Evolutionary conservation across 2,113 vertebrate genomes (phyloP), one percentile per base, ranked within the genome.

Genomic region (Piaya cayana): DNA sequence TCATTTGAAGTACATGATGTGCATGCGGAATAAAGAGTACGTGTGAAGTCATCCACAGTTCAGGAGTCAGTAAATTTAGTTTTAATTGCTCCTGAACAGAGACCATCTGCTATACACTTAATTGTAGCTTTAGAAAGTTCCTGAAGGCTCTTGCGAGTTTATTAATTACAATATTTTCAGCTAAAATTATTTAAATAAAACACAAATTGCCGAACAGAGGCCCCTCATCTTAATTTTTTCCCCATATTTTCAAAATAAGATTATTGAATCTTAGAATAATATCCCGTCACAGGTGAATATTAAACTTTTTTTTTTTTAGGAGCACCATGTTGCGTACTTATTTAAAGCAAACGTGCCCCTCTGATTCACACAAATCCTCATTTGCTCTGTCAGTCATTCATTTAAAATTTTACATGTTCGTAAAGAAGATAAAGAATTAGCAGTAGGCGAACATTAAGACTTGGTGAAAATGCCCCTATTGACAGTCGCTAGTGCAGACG

Each of bases 61-160:
- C 90, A 92, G 83, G 90, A 96, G 82, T 91, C 87, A 72, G 84
- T 85, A 90, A 91, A 91, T 95, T 93, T 50, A 94, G 74, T 87
- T 96, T 96, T 94, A 96, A 95, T 95, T 90, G 69, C 91, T 95
- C 88, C 70, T 74, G 81, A 92, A 15, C 83, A 83, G 49, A 72
- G 53, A 82, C 88, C 92, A 97, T 90, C 96, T 97, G 96, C 86
- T 65, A 20, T 2, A 52, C 37, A 6, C 78, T 88, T 50, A 87
- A 89, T 10, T 76, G 87, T 39, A 93, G 91, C 89, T 80, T 92
- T 23, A 55, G 63, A 91, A 92, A 80, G 80, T 82, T 92, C 86
- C 11, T 78, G 72, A 92, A 86, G 89, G 63, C 59, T 71, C 50
- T 15, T 10, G 53, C 8, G 34, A 85, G 60, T 89, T 74, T 55